phyloP scores from a whole-genome alignment of 2,797 vertebrate species.

The Epinephelus awoara region DNA sequence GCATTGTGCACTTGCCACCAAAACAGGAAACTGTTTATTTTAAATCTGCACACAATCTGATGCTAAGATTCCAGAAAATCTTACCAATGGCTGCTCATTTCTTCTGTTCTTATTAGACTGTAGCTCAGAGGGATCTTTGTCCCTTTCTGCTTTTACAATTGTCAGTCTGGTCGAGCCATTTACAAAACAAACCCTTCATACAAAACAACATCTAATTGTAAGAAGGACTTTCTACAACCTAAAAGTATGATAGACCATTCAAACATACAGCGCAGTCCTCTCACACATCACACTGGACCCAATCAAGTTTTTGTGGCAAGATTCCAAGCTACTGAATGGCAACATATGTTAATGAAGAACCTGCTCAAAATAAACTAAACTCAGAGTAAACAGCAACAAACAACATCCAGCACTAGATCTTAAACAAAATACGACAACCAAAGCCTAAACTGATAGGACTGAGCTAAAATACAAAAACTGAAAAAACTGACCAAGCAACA shows the following conservation, averaged over 20 bases:
- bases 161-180: too few relatives aligned
- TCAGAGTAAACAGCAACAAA: not conserved
- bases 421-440: not conserved
- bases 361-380: not conserved
- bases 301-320: not conserved
- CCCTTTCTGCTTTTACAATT: not conserved
- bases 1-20: not conserved
- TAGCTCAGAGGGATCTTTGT: not conserved
- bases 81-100: not conserved
- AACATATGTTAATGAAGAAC: not conserved
- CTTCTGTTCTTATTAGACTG: not conserved
- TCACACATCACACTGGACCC: not conserved
- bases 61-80: not conserved
- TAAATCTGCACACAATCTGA: not conserved
- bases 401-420: not conserved
- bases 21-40: not conserved
- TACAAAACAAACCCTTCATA: not conserved
- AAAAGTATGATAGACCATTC: not conserved
- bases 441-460: not conserved
- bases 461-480: not conserved
- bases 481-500: not conserved
- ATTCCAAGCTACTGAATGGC: not conserved
- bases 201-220: not conserved
- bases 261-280: not conserved
- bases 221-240: not conserved